Evolutionary conservation across 2,888 invertebrate genomes (phyloP).

Genomic region (Caenorhabditis sp.): DNA sequence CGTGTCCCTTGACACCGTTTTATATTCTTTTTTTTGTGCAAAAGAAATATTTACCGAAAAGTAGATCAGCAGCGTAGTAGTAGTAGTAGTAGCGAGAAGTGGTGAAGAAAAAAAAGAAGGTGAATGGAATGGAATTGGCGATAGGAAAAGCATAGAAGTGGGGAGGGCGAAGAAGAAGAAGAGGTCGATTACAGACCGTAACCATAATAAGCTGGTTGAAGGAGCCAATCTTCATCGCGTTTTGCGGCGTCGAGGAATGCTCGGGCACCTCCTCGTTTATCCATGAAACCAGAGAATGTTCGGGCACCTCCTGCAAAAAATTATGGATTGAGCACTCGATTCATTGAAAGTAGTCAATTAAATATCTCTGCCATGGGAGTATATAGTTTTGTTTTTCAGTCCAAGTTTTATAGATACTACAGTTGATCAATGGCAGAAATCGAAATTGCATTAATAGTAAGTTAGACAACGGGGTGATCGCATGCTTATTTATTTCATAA

Average conservation of each 20-base stretch:
- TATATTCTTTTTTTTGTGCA: not conserved
- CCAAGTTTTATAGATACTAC: no score
- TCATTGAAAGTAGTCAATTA: not conserved
- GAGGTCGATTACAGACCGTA: constrained; percentile 33
- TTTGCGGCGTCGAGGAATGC: constrained; percentile 35
- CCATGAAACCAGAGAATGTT: not conserved
- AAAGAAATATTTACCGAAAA: not conserved
- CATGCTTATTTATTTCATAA: no score
- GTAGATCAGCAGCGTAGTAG: not conserved
- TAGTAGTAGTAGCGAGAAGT: not conserved
- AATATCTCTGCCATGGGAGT: constrained; percentile 7
- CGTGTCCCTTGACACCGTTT: no score
- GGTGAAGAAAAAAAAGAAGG: constrained; percentile 3
- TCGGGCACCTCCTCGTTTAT: constrained; percentile 43
- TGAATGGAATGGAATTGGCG: constrained; percentile 12
- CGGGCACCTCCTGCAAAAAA: not conserved
- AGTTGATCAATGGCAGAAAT: no score
- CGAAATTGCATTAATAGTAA: no score
- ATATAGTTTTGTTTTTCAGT: not conserved
- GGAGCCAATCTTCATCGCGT: constrained; percentile 38
- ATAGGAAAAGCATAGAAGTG: constrained; percentile 14
- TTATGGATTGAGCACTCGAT: not conserved
- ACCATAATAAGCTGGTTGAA: constrained; percentile 25
- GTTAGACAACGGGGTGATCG: no score
- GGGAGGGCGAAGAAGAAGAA: not conserved